phyloP scores from a whole-genome alignment of 2,113 vertebrate genomes.

The Erpornis zantholeuca region DNA sequence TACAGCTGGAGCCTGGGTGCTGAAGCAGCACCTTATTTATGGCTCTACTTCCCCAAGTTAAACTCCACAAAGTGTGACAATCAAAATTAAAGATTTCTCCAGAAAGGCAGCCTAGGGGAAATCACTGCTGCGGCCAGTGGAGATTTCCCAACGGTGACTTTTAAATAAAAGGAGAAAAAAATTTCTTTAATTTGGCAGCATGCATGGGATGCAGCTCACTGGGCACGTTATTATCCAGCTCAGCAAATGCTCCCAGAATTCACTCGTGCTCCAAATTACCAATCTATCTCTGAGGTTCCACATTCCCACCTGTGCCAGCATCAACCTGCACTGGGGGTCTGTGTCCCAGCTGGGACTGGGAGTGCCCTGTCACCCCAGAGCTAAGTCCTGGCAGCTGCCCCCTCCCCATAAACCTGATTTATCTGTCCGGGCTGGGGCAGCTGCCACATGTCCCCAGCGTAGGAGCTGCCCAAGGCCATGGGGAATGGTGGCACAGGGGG shows the following conservation, averaged over 20 bases:
- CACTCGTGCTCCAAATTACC: neutral
- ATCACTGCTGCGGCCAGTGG: slow-evolving; percentile 5
- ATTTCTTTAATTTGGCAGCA: slow-evolving; percentile 49
- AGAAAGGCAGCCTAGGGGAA: slow-evolving; percentile 59
- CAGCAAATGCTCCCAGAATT: slow-evolving; percentile 41
- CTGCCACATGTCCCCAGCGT: fast-evolving
- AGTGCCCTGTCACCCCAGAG: neutral
- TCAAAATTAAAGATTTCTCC: slow-evolving; percentile 64
- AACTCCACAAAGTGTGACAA: slow-evolving; percentile 64
- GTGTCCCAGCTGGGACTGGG: fast-evolving
- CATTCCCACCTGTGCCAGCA: neutral
- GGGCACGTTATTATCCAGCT: slow-evolving; percentile 53
- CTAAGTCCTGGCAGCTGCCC: neutral
- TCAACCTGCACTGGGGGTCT: neutral
- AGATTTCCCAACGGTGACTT: slow-evolving; percentile 65
- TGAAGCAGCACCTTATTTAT: slow-evolving; percentile 1
- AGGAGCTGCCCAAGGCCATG: neutral
- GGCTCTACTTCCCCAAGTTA: slow-evolving; percentile 21
- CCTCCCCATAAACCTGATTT: neutral
- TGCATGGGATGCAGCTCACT: slow-evolving; percentile 56
- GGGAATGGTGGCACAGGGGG: neutral
- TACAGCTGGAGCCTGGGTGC: neutral
- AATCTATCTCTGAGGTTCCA: neutral
- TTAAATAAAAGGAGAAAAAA: slow-evolving; percentile 69
- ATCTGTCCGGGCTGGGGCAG: neutral